A percentile compares a stretch with the other conserved stretches of the same genome.
Conservation (phyloP, 2,113 vertebrate species). For the Meleagris gallopavo region DNA sequence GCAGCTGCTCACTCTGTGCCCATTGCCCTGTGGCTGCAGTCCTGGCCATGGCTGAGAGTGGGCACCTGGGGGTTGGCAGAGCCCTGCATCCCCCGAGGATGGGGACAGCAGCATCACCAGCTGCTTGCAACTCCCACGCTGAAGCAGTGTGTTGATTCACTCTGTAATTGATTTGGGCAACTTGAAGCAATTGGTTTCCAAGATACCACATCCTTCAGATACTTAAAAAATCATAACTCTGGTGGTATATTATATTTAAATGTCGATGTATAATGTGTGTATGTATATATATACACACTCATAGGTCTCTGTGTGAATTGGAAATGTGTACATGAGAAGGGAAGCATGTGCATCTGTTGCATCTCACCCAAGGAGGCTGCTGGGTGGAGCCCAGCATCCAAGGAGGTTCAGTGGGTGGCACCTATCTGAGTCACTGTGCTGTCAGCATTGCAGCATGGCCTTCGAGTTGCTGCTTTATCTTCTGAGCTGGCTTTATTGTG, state of each 20-base stretch:
- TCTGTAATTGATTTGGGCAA: slow-evolving; percentile 70
- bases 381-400: too few species aligned
- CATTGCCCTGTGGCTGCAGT: neutral
- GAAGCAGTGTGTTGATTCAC: slow-evolving; percentile 66
- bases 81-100: neutral
- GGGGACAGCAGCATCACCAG: neutral
- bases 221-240: slow-evolving; percentile 4
- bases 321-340: neutral
- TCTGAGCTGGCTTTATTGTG: neutral
- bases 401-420: neutral
- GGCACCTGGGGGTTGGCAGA: neutral
- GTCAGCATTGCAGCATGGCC: neutral
- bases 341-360: neutral
- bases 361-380: neutral
- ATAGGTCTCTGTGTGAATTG: neutral
- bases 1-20: neutral
- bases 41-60: neutral
- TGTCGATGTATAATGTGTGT: neutral
- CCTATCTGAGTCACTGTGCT: neutral
- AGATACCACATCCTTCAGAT: slow-evolving; percentile 72
- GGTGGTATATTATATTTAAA: slow-evolving; percentile 33
- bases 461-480: neutral
- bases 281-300: neutral
- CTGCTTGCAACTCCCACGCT: slow-evolving; percentile 54
- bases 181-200: slow-evolving; percentile 71